phyloP scores from a whole-genome alignment of 37 sponge, comb jelly and placozoan genomes.

The Agelas oroides region DNA sequence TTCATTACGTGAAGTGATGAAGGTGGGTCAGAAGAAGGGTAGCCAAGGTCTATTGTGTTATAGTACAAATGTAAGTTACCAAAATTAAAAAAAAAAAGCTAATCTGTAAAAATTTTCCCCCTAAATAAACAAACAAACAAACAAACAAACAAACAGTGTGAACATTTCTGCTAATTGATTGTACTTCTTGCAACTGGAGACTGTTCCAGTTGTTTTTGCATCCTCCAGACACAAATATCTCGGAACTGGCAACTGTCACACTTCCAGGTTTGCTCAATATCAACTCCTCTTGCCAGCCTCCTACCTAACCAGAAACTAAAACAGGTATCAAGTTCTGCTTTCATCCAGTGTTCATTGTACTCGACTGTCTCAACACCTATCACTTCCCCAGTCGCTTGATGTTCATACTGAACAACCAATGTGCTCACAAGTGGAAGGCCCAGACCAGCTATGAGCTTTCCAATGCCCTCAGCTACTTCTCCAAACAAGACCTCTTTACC shows the following conservation, averaged over 20 bases:
- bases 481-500: constrained; percentile 22
- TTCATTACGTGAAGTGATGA: too few relatives aligned
- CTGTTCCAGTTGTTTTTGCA: constrained; percentile 14
- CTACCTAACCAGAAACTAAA: constrained; percentile 47
- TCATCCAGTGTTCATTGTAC: constrained; percentile 30
- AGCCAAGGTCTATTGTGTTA: too few relatives aligned
- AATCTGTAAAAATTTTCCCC: too few relatives aligned
- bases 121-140: too few relatives aligned
- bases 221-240: constrained; percentile 55
- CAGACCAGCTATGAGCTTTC: constrained; percentile 20
- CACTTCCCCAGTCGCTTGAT: constrained; percentile 32
- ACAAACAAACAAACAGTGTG: too few relatives aligned
- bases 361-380: constrained; percentile 38
- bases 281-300: constrained; percentile 34
- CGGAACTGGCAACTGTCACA: constrained; percentile 55
- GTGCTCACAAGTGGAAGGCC: constrained; percentile 43
- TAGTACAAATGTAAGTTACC: too few relatives aligned
- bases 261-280: constrained; percentile 63
- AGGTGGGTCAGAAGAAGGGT: too few relatives aligned
- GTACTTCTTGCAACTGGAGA: constrained; percentile 23
- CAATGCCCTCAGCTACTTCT: constrained; percentile 5
- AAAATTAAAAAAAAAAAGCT: too few relatives aligned
- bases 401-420: constrained; percentile 38
- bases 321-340: not conserved
- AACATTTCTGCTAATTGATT: not conserved